Conservation (phyloP, 2,113 vertebrate species). For the Lipophrys pholis region DNA sequence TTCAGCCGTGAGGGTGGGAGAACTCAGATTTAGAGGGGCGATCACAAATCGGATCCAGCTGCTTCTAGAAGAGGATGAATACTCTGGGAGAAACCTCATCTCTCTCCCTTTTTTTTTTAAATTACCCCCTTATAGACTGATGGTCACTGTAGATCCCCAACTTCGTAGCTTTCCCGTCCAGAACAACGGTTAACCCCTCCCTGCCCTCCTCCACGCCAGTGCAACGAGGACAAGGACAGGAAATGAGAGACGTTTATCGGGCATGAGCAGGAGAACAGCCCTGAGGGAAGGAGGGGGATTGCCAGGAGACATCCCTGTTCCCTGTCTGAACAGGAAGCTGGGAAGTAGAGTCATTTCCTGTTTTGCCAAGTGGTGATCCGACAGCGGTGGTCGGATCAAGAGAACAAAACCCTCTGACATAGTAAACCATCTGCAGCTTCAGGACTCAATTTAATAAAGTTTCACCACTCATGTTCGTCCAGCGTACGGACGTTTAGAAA, state of each 20-base stretch:
- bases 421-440: conserved; percentile 35
- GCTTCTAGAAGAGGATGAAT: conserved; percentile 37
- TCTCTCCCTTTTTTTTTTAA: conserved; percentile 11
- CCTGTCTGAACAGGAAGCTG: conserved; percentile 80
- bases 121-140: conserved; percentile 13
- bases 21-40: conserved; percentile 28
- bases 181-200: conserved; percentile 32
- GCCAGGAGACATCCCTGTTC: conserved; percentile 68
- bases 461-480: too few species aligned
- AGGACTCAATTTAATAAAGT: too few species aligned
- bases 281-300: conserved; percentile 45
- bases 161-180: conserved; percentile 52
- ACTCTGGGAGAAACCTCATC: conserved; percentile 1
- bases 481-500: too few species aligned
- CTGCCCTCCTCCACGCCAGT: conserved; percentile 6
- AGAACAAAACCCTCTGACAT: conserved; percentile 58
- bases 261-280: conserved; percentile 43
- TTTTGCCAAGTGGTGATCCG: conserved; percentile 76
- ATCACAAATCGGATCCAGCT: conserved; percentile 46
- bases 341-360: conserved; percentile 84
- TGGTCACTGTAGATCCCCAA: conserved; percentile 26
- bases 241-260: conserved; percentile 77
- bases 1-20: not conserved
- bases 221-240: conserved; percentile 70
- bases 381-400: conserved; percentile 47